These are phyloP conservation scores for Luperina testacea DNA, from an alignment of 2,888 invertebrate genomes.

Conservation along the genomic window DNA sequence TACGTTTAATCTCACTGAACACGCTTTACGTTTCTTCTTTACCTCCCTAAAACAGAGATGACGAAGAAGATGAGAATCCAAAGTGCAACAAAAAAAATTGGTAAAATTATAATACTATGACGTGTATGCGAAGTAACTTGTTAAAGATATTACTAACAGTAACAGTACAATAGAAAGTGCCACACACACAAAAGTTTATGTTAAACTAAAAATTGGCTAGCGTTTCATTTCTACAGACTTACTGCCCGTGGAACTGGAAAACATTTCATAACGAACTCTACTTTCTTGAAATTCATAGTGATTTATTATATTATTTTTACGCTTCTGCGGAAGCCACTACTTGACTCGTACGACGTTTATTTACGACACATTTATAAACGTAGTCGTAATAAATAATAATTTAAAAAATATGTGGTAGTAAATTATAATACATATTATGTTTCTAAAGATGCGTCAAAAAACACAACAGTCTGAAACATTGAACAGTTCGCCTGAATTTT, in stretches of 20 bases:
- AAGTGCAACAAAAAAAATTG: not conserved
- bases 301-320: conserved; percentile 17
- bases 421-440: not conserved
- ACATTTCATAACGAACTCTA: conserved; percentile 2
- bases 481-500: not conserved
- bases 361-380: not conserved
- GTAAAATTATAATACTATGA: not conserved
- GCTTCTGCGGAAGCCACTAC: conserved; percentile 5
- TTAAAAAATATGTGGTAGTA: not conserved
- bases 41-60: not conserved
- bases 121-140: not conserved
- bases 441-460: not conserved
- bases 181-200: too few species aligned
- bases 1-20: conserved; percentile 16
- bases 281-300: conserved; percentile 30
- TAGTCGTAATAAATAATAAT: not conserved
- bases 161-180: not conserved
- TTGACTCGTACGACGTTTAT: not conserved
- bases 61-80: not conserved
- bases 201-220: not conserved
- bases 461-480: not conserved
- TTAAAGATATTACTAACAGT: not conserved
- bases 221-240: conserved; percentile 1
- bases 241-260: conserved; percentile 6
- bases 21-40: not conserved